Base-by-base conservation (phyloP, 2,113 vertebrate genomes). In the Xerus inauris region DNA sequence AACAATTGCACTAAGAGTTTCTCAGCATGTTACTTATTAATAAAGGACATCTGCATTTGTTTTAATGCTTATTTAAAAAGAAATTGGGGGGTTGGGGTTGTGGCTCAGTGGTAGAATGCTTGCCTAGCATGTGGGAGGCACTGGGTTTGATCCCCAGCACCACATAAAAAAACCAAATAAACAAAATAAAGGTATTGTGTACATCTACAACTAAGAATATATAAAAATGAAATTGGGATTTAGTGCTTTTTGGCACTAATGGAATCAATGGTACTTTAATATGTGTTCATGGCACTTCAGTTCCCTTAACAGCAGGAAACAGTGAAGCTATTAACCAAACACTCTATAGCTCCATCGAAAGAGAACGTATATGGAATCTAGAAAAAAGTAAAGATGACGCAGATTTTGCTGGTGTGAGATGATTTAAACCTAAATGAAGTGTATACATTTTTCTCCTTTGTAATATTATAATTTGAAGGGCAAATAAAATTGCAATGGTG, bases 31-130 rank as follows among this genome's bases (percentile, higher is more conserved):
- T 97, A 51, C 97, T 95, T 97, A 89, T 97, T 98, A 97, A 96
- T 97, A 98, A 97, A 97, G 96, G 95, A 92, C 84, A 97, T 97
- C 92, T 97, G 95, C 97, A 97, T 97, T 97, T 98, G 84, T 98
- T 95, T 97, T 95, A 97, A 97, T 95, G 97, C 97, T 97, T 97
- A 97, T 96, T 97, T 97, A 97, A 97, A 96, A 97, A 97, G 97
- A 98, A 97, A 97, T 97, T n/a, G n/a, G n/a, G n/a, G n/a, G n/a
- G n/a, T n/a, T n/a, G n/a, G n/a, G n/a, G n/a, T n/a, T n/a, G n/a
- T n/a, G n/a, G n/a, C n/a, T n/a, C n/a, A n/a, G n/a, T n/a, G n/a
- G n/a, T n/a, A n/a, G n/a, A n/a, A n/a, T n/a, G n/a, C n/a, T n/a
- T n/a, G n/a, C n/a, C n/a, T n/a, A n/a, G n/a, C n/a, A n/a, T n/a